These are phyloP conservation scores for Xanthorhoe designata DNA, from an alignment of 2,888 invertebrate species.

Conservation along the genomic window DNA sequence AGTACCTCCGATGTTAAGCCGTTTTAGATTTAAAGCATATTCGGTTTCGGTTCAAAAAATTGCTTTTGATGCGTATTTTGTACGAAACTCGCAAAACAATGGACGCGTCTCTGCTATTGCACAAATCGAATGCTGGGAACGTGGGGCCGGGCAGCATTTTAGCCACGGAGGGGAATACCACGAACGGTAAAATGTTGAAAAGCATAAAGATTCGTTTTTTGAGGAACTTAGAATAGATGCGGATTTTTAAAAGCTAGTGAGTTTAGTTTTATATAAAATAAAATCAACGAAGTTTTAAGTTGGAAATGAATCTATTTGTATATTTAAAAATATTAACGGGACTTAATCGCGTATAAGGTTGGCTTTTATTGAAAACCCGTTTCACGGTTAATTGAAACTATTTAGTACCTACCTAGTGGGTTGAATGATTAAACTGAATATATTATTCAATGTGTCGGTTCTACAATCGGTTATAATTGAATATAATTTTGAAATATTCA, in stretches of 20 bases:
- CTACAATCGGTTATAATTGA: too few species aligned
- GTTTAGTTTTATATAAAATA: not conserved
- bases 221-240: slow-evolving; percentile 5
- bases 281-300: slow-evolving; percentile 18
- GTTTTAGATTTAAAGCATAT: slow-evolving; percentile 59
- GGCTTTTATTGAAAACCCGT: not conserved
- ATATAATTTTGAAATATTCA: too few species aligned
- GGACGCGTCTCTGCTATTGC: slow-evolving; percentile 10
- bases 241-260: not conserved
- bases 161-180: not conserved
- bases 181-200: slow-evolving; percentile 7
- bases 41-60: slow-evolving; percentile 50
- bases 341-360: slow-evolving; percentile 13
- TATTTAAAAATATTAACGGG: slow-evolving; percentile 43
- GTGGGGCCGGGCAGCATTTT: not conserved
- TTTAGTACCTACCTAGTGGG: not conserved
- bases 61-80: slow-evolving; percentile 51
- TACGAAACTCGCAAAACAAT: slow-evolving; percentile 36
- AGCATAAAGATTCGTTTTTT: not conserved
- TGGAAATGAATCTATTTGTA: slow-evolving; percentile 37
- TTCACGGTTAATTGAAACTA: not conserved
- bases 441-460: too few species aligned
- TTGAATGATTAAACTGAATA: not conserved
- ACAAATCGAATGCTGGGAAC: slow-evolving; percentile 9
- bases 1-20: slow-evolving; percentile 61